A percentile compares a stretch with the other conserved stretches of the same genome.
These are phyloP conservation scores for Colinus virginianus DNA, from an alignment of 2,113 vertebrate genomes.

Conservation along the genomic window DNA sequence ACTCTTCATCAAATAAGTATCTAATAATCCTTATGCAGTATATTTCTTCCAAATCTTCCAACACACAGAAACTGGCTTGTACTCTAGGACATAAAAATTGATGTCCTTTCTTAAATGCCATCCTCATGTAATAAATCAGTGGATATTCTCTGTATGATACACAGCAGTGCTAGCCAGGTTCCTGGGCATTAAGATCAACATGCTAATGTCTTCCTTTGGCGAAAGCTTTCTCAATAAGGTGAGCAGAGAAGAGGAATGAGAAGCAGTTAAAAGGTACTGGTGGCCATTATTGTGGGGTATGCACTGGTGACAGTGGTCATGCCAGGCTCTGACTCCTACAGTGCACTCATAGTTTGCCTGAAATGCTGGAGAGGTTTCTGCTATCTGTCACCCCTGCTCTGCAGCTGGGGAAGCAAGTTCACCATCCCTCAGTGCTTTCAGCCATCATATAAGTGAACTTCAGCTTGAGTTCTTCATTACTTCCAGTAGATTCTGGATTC, in stretches of 20 bases:
- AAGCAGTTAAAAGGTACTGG: background rate
- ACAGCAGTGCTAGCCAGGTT: background rate
- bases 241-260: background rate
- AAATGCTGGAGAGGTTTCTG: background rate
- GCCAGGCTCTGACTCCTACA: background rate
- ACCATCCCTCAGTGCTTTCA: accelerated
- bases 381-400: background rate
- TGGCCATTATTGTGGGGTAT: background rate
- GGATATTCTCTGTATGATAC: background rate
- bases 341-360: background rate
- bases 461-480: background rate
- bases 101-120: background rate
- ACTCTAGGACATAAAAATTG: background rate
- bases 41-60: background rate
- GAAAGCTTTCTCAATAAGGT: background rate
- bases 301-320: background rate
- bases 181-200: background rate
- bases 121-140: background rate
- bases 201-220: background rate
- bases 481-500: accelerated
- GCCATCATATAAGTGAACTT: background rate
- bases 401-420: background rate
- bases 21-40: background rate
- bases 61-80: accelerated
- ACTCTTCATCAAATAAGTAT: background rate